These are phyloP conservation scores for Hydrolagus affinis DNA, from an alignment of 2,113 vertebrate species.

Conservation along the genomic window DNA sequence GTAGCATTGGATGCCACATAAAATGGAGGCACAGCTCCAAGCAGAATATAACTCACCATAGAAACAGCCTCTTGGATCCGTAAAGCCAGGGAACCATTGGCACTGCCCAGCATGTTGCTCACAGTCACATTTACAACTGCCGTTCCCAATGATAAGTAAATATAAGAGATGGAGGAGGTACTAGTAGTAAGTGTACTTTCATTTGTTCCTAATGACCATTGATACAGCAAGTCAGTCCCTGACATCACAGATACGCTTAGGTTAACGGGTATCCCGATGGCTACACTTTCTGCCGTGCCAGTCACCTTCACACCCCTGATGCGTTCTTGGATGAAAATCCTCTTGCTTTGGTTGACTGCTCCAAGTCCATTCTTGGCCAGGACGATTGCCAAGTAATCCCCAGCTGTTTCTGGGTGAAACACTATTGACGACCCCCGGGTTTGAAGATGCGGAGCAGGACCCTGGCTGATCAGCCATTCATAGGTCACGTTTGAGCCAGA, in stretches of 20 bases:
- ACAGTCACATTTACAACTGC: constrained; percentile 47
- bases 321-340: constrained; percentile 46
- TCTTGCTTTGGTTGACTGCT: constrained; percentile 36
- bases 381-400: constrained; percentile 45
- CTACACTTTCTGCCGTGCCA: constrained; percentile 35
- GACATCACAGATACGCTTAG: constrained; percentile 47
- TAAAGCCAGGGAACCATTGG: constrained; percentile 44
- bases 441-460: constrained; percentile 32
- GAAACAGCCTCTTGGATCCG: constrained; percentile 51
- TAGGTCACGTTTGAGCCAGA: constrained; percentile 57
- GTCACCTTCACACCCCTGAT: constrained; percentile 43
- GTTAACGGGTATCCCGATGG: constrained; percentile 42
- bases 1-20: constrained; percentile 39
- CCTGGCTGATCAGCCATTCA: constrained; percentile 45
- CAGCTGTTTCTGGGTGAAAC: constrained; percentile 42
- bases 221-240: constrained; percentile 53
- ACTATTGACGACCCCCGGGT: constrained; percentile 40
- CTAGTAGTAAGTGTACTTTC: constrained; percentile 36
- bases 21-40: constrained; percentile 41
- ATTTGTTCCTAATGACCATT: constrained; percentile 46
- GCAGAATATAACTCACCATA: constrained; percentile 46
- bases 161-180: constrained; percentile 45
- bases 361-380: constrained; percentile 53
- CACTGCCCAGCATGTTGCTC: constrained; percentile 48
- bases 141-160: constrained; percentile 44